Percentiles rank a stretch among this genome's conserved stretches.
Conservation (phyloP, 2,888 invertebrate species). For the Tortricodes alternella region DNA sequence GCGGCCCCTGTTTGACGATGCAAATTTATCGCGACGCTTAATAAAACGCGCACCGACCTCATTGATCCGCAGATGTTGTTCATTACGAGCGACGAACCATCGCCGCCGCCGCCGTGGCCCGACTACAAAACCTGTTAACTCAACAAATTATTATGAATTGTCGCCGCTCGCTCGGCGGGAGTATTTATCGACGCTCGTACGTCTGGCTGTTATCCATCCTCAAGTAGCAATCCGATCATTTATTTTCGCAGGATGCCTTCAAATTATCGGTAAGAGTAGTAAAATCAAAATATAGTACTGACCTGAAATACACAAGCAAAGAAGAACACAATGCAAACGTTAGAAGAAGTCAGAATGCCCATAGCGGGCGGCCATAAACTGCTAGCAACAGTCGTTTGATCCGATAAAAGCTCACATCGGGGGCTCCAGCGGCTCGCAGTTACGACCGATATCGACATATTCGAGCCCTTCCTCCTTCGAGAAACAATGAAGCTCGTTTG, state of each 20-base stretch:
- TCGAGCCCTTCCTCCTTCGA: constrained; percentile 54
- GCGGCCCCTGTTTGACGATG: constrained; percentile 76
- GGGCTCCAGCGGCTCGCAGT: constrained; percentile 46
- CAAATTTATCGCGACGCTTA: constrained; percentile 78
- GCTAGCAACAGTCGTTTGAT: constrained; percentile 59
- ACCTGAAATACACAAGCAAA: constrained; percentile 39
- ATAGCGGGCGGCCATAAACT: constrained; percentile 59
- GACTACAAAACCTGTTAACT: constrained; percentile 56
- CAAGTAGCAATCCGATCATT: constrained; percentile 11
- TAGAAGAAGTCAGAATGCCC: constrained; percentile 58
- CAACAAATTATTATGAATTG: constrained; percentile 59
- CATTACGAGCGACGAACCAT: constrained; percentile 56
- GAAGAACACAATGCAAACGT: constrained; percentile 51
- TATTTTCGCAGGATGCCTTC: constrained; percentile 24
- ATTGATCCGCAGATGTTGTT: constrained; percentile 74
- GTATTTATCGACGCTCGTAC: constrained; percentile 38
- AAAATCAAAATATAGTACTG: neutral
- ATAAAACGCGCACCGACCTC: constrained; percentile 71
- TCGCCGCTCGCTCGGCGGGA: constrained; percentile 42
- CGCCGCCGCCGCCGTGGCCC: constrained; percentile 41
- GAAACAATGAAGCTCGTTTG: constrained; percentile 67
- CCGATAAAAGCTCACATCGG: constrained; percentile 60
- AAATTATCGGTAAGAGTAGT: constrained; percentile 34
- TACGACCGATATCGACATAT: constrained; percentile 56
- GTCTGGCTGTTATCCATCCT: constrained; percentile 34